These are phyloP conservation scores for Drosophila lowei DNA, from an alignment of 1,140 invertebrate genomes.

Conservation along the genomic window DNA sequence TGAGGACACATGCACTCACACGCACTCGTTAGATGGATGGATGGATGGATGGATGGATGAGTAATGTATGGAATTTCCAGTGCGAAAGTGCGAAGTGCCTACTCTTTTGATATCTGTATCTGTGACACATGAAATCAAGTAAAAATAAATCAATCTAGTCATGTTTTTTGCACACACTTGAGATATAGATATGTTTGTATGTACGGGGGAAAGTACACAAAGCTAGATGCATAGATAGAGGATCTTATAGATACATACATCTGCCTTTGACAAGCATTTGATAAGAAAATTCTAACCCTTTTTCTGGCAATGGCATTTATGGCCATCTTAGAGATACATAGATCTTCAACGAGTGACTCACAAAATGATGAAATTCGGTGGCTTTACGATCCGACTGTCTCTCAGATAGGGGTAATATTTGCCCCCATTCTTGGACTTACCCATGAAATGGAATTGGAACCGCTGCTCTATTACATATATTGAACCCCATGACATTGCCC, in stretches of 20 bases:
- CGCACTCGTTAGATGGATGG: too few species aligned
- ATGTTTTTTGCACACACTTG: conserved; percentile 2
- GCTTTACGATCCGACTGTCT: conserved; percentile 22
- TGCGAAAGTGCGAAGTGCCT: not conserved
- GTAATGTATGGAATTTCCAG: conserved; percentile 39
- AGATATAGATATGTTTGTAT: not conserved
- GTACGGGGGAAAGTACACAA: not conserved
- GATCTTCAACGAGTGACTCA: conserved; percentile 25
- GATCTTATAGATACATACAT: not conserved
- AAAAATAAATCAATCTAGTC: conserved; percentile 28
- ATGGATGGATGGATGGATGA: conserved; percentile 17
- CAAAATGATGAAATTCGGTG: conserved; percentile 38
- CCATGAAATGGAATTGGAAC: conserved; percentile 1
- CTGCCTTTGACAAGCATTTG: conserved; percentile 9
- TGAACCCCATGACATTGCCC: conserved; percentile 47
- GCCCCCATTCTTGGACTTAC: conserved; percentile 1
- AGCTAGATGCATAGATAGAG: not conserved
- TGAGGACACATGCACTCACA: too few species aligned
- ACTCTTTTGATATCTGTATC: conserved; percentile 19
- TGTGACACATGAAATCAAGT: conserved; percentile 34
- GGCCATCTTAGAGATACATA: too few species aligned
- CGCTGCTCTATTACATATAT: conserved; percentile 15
- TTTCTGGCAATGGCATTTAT: too few species aligned
- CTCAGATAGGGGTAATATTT: conserved; percentile 11
- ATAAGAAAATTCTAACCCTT: too few species aligned